A percentile compares a stretch with the other conserved stretches of the same genome.
These are phyloP conservation scores for Tiaroga cobitis DNA, from an alignment of 2,797 vertebrate species.

Conservation along the genomic window DNA sequence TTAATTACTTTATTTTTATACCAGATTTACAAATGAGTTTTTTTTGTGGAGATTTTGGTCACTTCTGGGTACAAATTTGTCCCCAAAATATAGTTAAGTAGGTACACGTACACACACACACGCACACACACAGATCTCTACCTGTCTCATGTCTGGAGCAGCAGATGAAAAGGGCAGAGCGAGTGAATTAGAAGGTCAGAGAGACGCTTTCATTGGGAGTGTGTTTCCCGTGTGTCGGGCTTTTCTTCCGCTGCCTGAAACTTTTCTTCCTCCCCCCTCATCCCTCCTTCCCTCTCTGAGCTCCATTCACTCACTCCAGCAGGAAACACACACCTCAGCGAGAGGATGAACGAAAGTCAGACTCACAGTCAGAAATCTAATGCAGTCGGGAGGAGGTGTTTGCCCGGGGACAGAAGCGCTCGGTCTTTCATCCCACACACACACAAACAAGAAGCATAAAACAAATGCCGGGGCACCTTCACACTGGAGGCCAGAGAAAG, in stretches of 20 bases:
- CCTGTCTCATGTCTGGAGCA: not conserved
- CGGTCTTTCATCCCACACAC: constrained; percentile 42
- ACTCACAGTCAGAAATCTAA: constrained; percentile 58
- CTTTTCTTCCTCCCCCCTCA: constrained; percentile 72
- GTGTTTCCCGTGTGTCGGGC: constrained; percentile 80
- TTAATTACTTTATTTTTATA: no score
- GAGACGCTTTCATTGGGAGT: constrained; percentile 79
- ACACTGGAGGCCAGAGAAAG: constrained; percentile 49
- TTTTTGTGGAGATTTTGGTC: no score
- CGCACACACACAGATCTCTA: not conserved
- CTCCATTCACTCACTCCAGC: constrained; percentile 74
- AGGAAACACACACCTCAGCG: constrained; percentile 71
- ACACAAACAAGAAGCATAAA: constrained; percentile 59
- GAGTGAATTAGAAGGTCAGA: constrained; percentile 85
- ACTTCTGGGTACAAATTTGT: no score
- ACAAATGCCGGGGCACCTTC: constrained; percentile 42
- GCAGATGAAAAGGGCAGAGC: constrained; percentile 76
- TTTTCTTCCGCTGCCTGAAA: constrained; percentile 79
- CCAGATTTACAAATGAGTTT: no score
- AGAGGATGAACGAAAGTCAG: constrained; percentile 60
- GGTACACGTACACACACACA: not conserved
- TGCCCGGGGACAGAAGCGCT: constrained; percentile 47
- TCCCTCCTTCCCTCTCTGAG: constrained; percentile 76
- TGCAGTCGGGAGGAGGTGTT: constrained; percentile 38
- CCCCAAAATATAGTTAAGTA: no score